A percentile compares a stretch with the other conserved stretches of the same genome.
phyloP scores from a whole-genome alignment of 2,888 invertebrate species.

The Drosophila bunnanda region DNA sequence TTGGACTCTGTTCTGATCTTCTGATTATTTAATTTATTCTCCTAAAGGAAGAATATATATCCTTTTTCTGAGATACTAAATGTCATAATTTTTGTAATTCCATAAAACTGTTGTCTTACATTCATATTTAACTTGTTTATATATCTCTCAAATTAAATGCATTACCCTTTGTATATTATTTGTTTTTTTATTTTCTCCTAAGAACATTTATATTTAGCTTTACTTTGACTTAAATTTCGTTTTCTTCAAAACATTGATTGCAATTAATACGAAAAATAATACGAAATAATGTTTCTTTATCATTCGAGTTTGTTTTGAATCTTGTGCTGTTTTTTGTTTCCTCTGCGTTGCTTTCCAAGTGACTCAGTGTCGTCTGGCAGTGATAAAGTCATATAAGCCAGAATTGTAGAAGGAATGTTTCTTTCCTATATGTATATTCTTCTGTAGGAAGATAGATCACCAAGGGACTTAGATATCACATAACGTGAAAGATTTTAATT shows the following conservation, averaged over 20 bases:
- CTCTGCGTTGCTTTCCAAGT: not conserved
- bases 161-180: too few relatives aligned
- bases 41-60: not conserved
- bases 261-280: not conserved
- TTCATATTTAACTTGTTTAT: not conserved
- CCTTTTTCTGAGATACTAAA: too few relatives aligned
- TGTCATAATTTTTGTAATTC: not conserved
- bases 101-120: too few relatives aligned
- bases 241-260: not conserved
- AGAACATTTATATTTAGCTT: not conserved
- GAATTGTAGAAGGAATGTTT: constrained; percentile 1
- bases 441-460: constrained; percentile 14
- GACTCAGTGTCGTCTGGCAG: constrained; percentile 18
- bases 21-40: not conserved
- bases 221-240: not conserved
- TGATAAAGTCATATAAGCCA: constrained; percentile 21
- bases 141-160: not conserved
- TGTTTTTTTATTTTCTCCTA: not conserved
- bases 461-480: constrained; percentile 13
- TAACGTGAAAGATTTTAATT: constrained; percentile 6
- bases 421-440: not conserved
- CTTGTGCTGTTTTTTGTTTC: not conserved
- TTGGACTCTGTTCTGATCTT: not conserved
- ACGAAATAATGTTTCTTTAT: constrained; percentile 9
- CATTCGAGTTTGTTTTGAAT: not conserved